These are phyloP conservation scores for Prochilodus magdalenae DNA, from an alignment of 2,113 vertebrate species.

Conservation along the genomic window DNA sequence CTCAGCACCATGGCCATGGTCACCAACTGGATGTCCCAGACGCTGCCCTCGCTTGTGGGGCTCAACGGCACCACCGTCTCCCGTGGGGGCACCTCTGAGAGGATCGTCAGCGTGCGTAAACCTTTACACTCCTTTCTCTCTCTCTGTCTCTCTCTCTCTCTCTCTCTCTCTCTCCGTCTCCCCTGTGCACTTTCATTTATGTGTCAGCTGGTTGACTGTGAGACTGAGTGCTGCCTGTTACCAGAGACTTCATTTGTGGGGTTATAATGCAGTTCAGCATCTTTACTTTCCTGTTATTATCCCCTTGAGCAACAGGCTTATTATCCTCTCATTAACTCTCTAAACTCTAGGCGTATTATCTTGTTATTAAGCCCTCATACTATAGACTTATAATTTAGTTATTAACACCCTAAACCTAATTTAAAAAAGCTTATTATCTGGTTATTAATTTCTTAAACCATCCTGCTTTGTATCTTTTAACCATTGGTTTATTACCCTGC, in stretches of 20 bases:
- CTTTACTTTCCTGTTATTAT: not conserved
- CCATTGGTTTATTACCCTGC: too few species aligned
- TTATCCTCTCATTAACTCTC: not conserved
- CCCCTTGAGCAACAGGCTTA: too few species aligned
- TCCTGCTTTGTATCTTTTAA: too few species aligned
- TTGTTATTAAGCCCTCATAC: not conserved
- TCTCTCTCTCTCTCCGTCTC: not conserved
- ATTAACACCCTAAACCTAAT: not conserved
- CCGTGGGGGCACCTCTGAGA: slow-evolving; percentile 87
- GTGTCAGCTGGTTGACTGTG: not conserved
- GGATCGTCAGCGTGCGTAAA: slow-evolving; percentile 87
- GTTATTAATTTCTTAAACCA: not conserved
- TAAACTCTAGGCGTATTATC: not conserved
- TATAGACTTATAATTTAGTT: not conserved
- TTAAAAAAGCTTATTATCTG: not conserved
- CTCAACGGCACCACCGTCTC: slow-evolving; percentile 87
- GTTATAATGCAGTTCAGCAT: not conserved
- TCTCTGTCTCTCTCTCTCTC: slow-evolving; percentile 37
- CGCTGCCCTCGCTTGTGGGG: slow-evolving; percentile 87
- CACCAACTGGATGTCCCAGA: slow-evolving; percentile 94
- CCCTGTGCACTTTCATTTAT: not conserved
- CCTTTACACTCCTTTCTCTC: slow-evolving; percentile 43
- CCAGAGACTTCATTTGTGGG: not conserved
- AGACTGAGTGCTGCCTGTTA: not conserved
- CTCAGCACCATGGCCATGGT: slow-evolving; percentile 95